These are phyloP conservation scores for Carassius auratus DNA, from an alignment of 2,113 vertebrate species.

Conservation along the genomic window DNA sequence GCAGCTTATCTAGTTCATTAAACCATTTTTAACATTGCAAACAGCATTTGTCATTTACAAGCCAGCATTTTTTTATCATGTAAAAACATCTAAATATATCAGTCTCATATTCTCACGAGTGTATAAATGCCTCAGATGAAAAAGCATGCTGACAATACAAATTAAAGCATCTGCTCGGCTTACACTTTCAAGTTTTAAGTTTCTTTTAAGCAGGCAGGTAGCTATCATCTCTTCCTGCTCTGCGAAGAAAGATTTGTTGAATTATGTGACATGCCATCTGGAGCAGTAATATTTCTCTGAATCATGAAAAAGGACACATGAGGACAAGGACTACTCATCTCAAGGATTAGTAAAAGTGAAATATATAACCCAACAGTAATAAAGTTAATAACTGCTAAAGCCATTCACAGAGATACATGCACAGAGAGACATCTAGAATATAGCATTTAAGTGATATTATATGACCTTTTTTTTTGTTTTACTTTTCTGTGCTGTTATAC, in stretches of 20 bases:
- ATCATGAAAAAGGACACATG: background rate
- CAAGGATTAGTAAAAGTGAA: background rate
- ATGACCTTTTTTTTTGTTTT: background rate
- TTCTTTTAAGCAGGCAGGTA: constrained; percentile 1
- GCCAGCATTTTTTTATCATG: background rate
- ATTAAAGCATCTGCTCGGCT: constrained; percentile 10
- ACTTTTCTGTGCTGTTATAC: background rate
- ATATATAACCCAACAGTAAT: background rate
- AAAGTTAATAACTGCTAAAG: background rate
- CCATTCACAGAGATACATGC: background rate
- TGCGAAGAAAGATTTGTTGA: background rate
- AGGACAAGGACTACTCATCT: background rate
- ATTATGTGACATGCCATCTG: constrained; percentile 30
- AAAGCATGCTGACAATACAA: constrained; percentile 17
- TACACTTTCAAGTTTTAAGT: background rate
- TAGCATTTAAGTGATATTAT: background rate
- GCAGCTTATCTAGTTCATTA: background rate
- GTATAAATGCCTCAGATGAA: background rate
- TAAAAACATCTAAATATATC: background rate
- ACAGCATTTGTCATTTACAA: background rate
- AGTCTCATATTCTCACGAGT: background rate
- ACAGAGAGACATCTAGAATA: background rate
- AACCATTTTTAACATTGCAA: background rate
- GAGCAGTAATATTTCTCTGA: constrained; percentile 10
- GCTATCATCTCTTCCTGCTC: background rate